Percentiles rank a stretch among this genome's conserved stretches.
Conservation (phyloP, 2,888 invertebrate species). For the Resseliella maxima region DNA sequence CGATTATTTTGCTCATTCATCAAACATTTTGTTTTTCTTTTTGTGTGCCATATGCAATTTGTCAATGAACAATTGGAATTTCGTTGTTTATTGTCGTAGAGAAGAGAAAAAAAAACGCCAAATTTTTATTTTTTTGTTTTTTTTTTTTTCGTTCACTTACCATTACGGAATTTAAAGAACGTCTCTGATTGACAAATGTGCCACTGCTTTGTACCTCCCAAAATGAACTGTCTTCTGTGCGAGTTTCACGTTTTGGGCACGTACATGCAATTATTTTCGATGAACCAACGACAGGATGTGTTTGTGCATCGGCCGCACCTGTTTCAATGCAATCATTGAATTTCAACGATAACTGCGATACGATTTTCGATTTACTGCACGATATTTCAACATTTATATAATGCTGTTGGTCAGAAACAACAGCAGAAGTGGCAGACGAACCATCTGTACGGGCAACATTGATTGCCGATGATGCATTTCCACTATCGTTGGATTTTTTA, state of each 20-base stretch:
- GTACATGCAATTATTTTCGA: conserved; percentile 57
- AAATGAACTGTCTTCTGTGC: conserved; percentile 59
- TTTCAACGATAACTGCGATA: conserved; percentile 57
- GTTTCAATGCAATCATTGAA: conserved; percentile 29
- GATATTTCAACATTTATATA: conserved; percentile 59
- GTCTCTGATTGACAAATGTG: conserved; percentile 56
- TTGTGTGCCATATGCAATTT: too few relatives aligned
- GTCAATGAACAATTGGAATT: too few relatives aligned
- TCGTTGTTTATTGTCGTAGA: too few relatives aligned
- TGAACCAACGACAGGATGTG: neutral
- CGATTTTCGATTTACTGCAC: conserved; percentile 58
- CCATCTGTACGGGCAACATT: neutral
- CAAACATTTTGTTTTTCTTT: too few relatives aligned
- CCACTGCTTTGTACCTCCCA: conserved; percentile 59
- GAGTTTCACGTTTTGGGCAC: conserved; percentile 57
- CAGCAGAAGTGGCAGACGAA: neutral
- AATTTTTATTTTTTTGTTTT: too few relatives aligned
- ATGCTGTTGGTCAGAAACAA: neutral
- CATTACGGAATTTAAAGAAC: neutral
- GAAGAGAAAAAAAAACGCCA: neutral
- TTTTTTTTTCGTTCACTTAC: neutral
- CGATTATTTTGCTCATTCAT: too few relatives aligned
- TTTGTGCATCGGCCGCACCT: neutral
- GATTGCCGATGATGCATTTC: neutral
- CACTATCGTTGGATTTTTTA: neutral